Evolutionary conservation across 2,113 vertebrate genomes (phyloP), one percentile per base, ranked within the genome.

Genomic region (Oryzias curvinotus): DNA sequence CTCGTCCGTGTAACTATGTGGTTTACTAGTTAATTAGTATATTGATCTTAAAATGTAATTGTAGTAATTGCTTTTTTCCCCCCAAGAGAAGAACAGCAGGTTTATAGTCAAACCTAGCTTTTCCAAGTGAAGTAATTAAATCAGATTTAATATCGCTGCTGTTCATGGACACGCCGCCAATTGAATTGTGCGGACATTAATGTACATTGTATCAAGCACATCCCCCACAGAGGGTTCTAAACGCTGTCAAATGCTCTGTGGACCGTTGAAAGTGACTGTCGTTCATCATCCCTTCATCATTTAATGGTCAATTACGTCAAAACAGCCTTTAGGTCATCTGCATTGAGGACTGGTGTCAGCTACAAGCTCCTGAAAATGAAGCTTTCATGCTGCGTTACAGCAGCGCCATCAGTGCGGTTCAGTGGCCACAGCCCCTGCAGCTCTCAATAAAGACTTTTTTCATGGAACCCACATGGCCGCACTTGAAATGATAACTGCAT

Each of bases 281-380:
- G 72, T 86, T 78, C 54, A 70, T 88, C 82, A 85, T 60, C 71
- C 81, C 52, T 76, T 85, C 83, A 77, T 85, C 73, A 77, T 83
- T 87, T 87, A 86, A 80, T 85, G 83, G 83, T 83, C 84, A 87
- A 85, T 89, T 87, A 82, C 83, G 82, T 90, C 85, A 84, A 87
- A 87, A 87, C 71, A 80, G 73, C 83, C 83, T 81, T 74, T 44
- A 78, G 83, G 86, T 87, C 83, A 81, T 75, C 58, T 3, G 8
- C 62, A 41, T 59, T 52, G 67, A 66, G 69, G 81, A 89, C 84
- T 84, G 78, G 87, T 83, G 80, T 72, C 56, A 45, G 65, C 64
- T 44, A 71, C 70, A 69, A 83, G 78, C 70, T 60, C 36, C 36
- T 12, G 75, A 71, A 71, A 78, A 63, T 63, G 52, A 65, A 81